phyloP scores from a whole-genome alignment of 2,888 invertebrate genomes.

The Acanthopleura granulata region DNA sequence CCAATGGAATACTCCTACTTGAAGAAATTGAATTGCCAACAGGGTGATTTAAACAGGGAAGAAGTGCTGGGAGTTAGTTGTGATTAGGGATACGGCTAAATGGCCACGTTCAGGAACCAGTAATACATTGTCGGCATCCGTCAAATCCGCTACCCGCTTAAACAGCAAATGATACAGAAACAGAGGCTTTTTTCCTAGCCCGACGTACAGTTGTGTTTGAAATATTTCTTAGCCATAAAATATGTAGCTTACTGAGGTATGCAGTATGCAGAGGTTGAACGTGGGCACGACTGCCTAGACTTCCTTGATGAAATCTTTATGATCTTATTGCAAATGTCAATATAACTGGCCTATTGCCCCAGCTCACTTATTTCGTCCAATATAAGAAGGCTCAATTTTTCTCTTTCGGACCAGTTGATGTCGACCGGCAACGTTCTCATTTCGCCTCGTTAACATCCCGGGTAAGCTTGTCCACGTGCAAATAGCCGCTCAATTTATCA shows the following conservation, averaged over 20 bases:
- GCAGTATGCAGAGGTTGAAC: not conserved
- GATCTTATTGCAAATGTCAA: constrained; percentile 4
- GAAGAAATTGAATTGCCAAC: no score
- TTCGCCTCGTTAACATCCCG: not conserved
- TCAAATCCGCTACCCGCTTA: no score
- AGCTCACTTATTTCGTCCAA: not conserved
- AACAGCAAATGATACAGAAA: no score
- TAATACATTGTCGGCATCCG: no score
- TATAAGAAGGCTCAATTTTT: not conserved
- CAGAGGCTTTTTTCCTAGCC: no score
- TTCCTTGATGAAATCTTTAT: not conserved
- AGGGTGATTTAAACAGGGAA: no score
- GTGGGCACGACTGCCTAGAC: not conserved
- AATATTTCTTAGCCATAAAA: no score
- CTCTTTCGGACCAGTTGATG: not conserved
- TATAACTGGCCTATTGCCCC: not conserved
- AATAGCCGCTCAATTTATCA: not conserved
- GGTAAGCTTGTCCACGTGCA: not conserved
- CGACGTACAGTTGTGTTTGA: no score
- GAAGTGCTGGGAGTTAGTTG: no score
- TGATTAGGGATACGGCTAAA: no score
- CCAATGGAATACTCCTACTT: no score
- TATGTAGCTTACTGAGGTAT: not conserved
- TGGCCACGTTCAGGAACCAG: no score
- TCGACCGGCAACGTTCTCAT: not conserved